Evolutionary conservation across 1,140 invertebrate genomes (phyloP), one percentile per base, ranked within the genome.

Genomic region (Eueides isabella): DNA sequence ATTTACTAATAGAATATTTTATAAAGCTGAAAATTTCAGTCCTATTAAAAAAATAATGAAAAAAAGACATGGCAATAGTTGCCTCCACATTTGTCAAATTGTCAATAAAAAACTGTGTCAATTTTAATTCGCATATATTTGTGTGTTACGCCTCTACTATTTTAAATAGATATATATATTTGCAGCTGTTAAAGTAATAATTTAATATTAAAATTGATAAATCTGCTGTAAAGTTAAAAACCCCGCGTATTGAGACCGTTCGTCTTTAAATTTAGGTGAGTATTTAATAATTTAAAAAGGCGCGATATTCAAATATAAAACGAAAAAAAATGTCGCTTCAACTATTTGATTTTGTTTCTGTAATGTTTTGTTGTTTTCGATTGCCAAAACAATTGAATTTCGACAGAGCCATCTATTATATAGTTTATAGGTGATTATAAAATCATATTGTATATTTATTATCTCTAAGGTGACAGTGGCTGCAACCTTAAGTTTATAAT

Each of bases 201-300:
- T n/a, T 55, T 2, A 55, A 11, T 55, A 26, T 55, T 9, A 12
- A 55, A 55, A 23, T 26, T 55, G 0, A 55, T 26, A 55, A 55
- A 26, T 11, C 11, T 55, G 7, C 26, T 26, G 11, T 26, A 55
- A 23, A 55, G 19, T 26, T 55, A 55, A 55, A 3, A 23, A 11
- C 48, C n/a, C 12, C 23, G 48, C 48, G 9, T 26, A 5, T 55
- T 55, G 48, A 26, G 48, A n/a, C 31, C 29, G 44, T 16, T 68
- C 48, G 11, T n/a, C 67, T 67, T 1, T 61, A 69, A 35, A 61
- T 69, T 68, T 69, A 35, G 48, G 67, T 69, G 61, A 69, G 67
- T 16, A 33, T 33, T 35, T 61, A 69, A 69, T 61, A 33, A 69
- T 30, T 28, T 30, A 69, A 69, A 61, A 69, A n/a, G 44, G 67